Percentiles rank a stretch among this genome's conserved stretches.
Evolutionary conservation across 2,888 invertebrate genomes (phyloP).

Genomic region (Tachystola acroxantha): DNA sequence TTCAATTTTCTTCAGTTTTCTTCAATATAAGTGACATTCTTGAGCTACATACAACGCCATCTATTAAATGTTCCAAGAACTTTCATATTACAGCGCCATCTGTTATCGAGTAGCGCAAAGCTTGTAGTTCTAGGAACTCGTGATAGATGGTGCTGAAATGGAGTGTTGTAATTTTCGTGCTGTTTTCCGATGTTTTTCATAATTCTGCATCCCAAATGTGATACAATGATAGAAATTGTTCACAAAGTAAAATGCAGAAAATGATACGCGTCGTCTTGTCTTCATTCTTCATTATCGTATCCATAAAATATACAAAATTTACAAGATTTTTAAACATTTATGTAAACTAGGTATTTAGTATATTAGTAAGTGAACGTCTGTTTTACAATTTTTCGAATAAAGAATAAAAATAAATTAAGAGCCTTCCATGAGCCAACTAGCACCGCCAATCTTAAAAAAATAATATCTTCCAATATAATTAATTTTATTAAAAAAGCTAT

Average conservation of each 20-base stretch:
- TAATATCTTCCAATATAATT: too few species aligned
- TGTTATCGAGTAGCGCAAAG: conserved; percentile 26
- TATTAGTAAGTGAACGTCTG: too few species aligned
- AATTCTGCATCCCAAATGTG: conserved; percentile 39
- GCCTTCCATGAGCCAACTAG: too few species aligned
- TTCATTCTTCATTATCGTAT: not conserved
- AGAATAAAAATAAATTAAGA: too few species aligned
- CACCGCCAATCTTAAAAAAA: too few species aligned
- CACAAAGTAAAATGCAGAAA: conserved; percentile 42
- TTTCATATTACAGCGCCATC: conserved; percentile 27
- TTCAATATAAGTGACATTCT: not conserved
- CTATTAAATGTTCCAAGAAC: not conserved
- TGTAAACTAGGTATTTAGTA: too few species aligned
- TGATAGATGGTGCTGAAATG: conserved; percentile 24
- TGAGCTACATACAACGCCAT: conserved; percentile 10
- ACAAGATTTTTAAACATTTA: too few species aligned
- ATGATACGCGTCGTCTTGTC: conserved; percentile 11
- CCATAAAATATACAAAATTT: too few species aligned
- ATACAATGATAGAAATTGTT: conserved; percentile 14
- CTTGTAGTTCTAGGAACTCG: conserved; percentile 9
- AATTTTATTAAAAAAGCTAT: too few species aligned
- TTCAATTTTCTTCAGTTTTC: conserved; percentile 1
- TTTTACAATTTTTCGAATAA: too few species aligned
- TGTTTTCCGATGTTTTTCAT: conserved; percentile 11
- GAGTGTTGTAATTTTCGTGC: not conserved